These are phyloP conservation scores for Pseudorhiza aurosa DNA, from an alignment of 30 jellyfish, hydroid and myxozoan genomes.

Conservation along the genomic window DNA sequence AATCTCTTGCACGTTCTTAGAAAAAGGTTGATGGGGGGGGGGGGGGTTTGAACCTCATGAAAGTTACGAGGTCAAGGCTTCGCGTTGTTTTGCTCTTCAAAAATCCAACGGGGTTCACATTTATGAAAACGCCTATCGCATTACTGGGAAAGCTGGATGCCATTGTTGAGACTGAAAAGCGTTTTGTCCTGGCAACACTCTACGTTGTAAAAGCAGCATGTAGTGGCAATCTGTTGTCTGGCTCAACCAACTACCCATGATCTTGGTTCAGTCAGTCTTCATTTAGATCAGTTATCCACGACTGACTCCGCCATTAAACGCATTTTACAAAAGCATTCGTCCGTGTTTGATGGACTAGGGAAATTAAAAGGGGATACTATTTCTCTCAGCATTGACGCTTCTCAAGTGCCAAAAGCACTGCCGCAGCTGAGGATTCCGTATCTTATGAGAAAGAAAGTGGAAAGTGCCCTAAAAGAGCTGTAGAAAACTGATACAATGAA, in stretches of 20 bases:
- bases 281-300: conserved; percentile 1
- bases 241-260: conserved; percentile 29
- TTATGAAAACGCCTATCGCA: too few relatives aligned
- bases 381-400: conserved; percentile 25
- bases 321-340: conserved; percentile 3
- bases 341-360: conserved; percentile 29
- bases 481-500: conserved; percentile 21
- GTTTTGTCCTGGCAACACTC: conserved; percentile 24
- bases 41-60: too few relatives aligned
- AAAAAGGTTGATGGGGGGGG: too few relatives aligned
- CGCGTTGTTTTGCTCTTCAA: too few relatives aligned
- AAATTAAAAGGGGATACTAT: neutral
- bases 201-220: conserved; percentile 8
- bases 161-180: conserved; percentile 31
- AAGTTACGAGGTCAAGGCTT: too few relatives aligned
- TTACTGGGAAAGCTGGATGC: conserved; percentile 39
- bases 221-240: conserved; percentile 38
- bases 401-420: conserved; percentile 19
- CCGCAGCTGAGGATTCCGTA: conserved; percentile 33
- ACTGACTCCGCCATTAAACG: neutral
- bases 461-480: conserved; percentile 22
- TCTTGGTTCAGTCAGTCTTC: conserved; percentile 36
- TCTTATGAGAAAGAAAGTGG: conserved; percentile 16
- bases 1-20: too few relatives aligned
- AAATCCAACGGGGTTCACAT: too few relatives aligned